A percentile compares a stretch with the other conserved stretches of the same genome.
phyloP scores from a whole-genome alignment of 2,797 vertebrate species.

The Varecia variegata region DNA sequence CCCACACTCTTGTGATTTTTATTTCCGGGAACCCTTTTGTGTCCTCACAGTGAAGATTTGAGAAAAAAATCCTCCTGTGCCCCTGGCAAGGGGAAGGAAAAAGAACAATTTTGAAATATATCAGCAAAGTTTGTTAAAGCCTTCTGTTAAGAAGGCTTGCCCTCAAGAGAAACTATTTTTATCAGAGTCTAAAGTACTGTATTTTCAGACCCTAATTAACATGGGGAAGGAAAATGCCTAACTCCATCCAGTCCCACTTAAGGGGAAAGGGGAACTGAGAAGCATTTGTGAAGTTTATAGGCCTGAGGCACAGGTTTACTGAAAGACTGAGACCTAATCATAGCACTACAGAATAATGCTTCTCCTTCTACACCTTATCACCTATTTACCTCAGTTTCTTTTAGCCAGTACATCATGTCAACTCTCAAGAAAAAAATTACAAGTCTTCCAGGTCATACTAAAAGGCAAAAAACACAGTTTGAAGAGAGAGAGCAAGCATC shows the following conservation, averaged over 20 bases:
- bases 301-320: not conserved
- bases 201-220: not conserved
- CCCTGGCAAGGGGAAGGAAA: not conserved
- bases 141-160: not conserved
- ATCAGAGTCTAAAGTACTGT: not conserved
- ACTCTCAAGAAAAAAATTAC: not conserved
- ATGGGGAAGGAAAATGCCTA: not conserved
- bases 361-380: not conserved
- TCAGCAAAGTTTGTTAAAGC: not conserved
- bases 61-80: not conserved
- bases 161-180: not conserved
- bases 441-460: not conserved
- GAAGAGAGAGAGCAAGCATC: not conserved
- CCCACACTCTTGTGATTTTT: not conserved
- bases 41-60: not conserved
- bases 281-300: not conserved
- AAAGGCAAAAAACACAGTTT: not conserved
- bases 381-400: not conserved
- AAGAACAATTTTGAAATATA: not conserved
- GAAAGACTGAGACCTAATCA: not conserved
- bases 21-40: not conserved
- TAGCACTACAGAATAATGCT: accelerated
- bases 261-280: not conserved
- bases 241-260: not conserved
- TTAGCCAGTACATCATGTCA: not conserved